phyloP scores from a whole-genome alignment of 2,113 vertebrate genomes.

The Numida meleagris region DNA sequence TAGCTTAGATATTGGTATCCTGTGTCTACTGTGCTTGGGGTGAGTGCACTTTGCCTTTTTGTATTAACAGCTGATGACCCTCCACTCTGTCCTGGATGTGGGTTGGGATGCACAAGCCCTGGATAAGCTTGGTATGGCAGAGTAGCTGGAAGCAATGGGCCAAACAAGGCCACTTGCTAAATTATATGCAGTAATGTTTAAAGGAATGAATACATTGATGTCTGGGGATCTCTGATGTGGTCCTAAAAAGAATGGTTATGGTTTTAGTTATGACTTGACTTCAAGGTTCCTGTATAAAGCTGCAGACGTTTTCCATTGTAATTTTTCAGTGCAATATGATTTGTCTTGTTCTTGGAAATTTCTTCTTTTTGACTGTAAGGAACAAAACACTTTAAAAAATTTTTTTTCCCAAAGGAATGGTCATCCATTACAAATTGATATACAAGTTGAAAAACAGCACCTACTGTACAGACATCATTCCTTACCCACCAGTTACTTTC shows the following conservation, averaged over 20 bases:
- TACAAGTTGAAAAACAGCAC: neutral
- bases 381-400: neutral
- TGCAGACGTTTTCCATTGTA: neutral
- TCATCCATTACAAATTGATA: neutral
- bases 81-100: neutral
- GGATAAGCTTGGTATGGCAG: fast-evolving
- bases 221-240: neutral
- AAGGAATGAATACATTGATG: neutral
- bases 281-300: neutral
- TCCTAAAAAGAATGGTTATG: neutral
- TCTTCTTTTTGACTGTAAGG: neutral
- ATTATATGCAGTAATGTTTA: neutral
- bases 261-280: neutral
- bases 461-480: neutral
- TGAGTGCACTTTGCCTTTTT: neutral
- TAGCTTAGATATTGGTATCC: neutral
- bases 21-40: neutral
- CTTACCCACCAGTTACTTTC: neutral
- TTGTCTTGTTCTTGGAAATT: neutral
- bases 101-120: neutral
- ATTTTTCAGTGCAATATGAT: neutral
- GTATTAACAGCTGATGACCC: neutral
- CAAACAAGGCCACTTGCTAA: neutral
- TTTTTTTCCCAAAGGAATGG: neutral
- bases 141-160: neutral